A percentile compares a stretch with the other conserved stretches of the same genome.
Evolutionary conservation across 1,140 invertebrate genomes (phyloP).

Genomic region (Chymomyza costata): DNA sequence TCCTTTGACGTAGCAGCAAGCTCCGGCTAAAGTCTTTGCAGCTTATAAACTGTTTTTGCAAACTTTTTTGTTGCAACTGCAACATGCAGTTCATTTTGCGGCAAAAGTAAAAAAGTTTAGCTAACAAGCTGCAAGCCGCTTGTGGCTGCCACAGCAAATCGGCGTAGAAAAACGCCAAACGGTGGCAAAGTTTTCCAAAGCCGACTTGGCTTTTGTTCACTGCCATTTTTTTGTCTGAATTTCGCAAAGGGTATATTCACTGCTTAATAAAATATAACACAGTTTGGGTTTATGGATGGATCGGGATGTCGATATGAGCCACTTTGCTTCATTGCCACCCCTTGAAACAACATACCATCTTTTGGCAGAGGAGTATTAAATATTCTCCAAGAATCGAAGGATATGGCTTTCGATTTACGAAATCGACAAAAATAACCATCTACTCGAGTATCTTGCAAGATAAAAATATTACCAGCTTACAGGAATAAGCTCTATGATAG

Average conservation of each 20-base stretch:
- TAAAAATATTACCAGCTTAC: too few species aligned
- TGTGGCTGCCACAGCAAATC: slow-evolving; percentile 13
- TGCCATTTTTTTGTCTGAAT: neutral
- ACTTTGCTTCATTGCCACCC: too few species aligned
- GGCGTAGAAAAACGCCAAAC: slow-evolving; percentile 21
- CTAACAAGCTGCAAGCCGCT: neutral
- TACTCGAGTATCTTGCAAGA: too few species aligned
- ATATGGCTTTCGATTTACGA: too few species aligned
- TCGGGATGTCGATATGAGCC: too few species aligned
- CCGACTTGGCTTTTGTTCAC: neutral
- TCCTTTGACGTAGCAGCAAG: slow-evolving; percentile 4
- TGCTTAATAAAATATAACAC: too few species aligned
- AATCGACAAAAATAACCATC: too few species aligned
- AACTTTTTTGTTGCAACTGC: neutral
- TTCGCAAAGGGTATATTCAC: too few species aligned
- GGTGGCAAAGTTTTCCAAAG: slow-evolving; percentile 17
- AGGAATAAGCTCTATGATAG: too few species aligned
- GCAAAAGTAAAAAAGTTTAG: slow-evolving; percentile 19
- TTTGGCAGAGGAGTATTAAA: too few species aligned
- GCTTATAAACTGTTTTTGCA: neutral
- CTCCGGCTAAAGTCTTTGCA: neutral
- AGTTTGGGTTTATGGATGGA: slow-evolving; percentile 6
- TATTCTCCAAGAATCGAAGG: too few species aligned
- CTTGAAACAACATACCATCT: too few species aligned
- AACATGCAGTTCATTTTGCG: slow-evolving; percentile 28